Base-by-base conservation (phyloP, 2,888 invertebrate species). In the Cheilosia pagana region DNA sequence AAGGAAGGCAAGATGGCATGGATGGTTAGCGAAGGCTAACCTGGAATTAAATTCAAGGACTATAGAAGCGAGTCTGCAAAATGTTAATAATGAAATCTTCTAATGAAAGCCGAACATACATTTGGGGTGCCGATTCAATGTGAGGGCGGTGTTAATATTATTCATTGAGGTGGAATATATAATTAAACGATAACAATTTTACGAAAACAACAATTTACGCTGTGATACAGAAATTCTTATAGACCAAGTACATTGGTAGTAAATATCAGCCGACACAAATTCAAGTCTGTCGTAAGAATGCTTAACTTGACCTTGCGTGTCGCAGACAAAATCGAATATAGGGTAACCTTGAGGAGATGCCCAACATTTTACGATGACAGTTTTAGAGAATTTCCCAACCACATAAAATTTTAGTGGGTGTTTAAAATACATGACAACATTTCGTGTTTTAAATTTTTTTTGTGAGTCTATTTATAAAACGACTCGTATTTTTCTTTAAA, bases 31-130 rank as follows among this genome's bases (percentile, higher is more conserved):
- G 48, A 68, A 6, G 83, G 63, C 75, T 65, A 85, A 79, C 71
- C 67, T 67, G 55, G 35, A 76, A 59, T 81, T 60, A 60, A 76
- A 82, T 53, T 77, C 65, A 67, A 62, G 71, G 16, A 85, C 71
- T 75, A 43, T 45, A 71, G 45, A 67, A 50, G 70, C 71, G 12
- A 52, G 53, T 65, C 70, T 79, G 48, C 68, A 8, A 70, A 75
- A 79, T 74, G 79, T 67, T 76, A 76, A 85, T 85, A 74, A 63
- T 23, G 67, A 74, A 77, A 65, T 59, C 78, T 55, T 35, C 59
- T 74, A 74, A 78, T 83, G 83, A 70, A 74, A 78, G 70, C 43
- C 25, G 60, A 60, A 35, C 67, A 67, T 8, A 28, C 45, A 52
- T n/a, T 12, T 31, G n/a, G 25, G 5, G 31, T 19, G 12, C 5